These are phyloP conservation scores for Molossus molossus DNA, from an alignment of 2,797 vertebrate species.

Conservation along the genomic window DNA sequence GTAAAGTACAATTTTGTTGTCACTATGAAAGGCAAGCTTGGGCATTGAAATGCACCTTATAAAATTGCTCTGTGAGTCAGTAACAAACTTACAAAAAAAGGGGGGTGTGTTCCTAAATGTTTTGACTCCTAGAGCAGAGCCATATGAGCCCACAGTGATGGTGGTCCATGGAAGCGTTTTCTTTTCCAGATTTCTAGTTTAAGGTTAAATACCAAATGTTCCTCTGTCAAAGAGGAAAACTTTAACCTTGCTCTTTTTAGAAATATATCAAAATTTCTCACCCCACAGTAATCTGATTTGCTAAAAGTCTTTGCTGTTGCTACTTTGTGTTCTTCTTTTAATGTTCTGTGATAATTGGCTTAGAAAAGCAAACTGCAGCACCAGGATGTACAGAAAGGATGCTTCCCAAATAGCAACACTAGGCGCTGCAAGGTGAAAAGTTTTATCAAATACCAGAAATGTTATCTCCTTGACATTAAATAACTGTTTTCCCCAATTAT, in stretches of 20 bases:
- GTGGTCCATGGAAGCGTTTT: neutral
- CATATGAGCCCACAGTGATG: rapidly evolving
- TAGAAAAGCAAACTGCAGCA: neutral
- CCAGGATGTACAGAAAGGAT: too few species aligned
- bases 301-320: neutral
- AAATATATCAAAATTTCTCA: neutral
- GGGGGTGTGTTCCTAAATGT: neutral
- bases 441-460: neutral
- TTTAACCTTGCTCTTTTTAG: neutral
- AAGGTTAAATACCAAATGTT: neutral
- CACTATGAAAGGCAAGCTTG: neutral
- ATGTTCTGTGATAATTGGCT: neutral
- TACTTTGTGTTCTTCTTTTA: neutral
- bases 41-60: neutral
- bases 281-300: neutral
- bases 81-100: neutral
- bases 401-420: neutral
- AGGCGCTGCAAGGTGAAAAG: neutral
- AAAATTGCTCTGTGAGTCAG: neutral
- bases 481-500: neutral
- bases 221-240: neutral
- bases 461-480: neutral
- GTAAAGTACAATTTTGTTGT: neutral
- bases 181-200: neutral
- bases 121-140: neutral